A percentile compares a stretch with the other conserved stretches of the same genome.
These are phyloP conservation scores for Aphelocoma coerulescens DNA, from an alignment of 2,113 vertebrate genomes.

Conservation along the genomic window DNA sequence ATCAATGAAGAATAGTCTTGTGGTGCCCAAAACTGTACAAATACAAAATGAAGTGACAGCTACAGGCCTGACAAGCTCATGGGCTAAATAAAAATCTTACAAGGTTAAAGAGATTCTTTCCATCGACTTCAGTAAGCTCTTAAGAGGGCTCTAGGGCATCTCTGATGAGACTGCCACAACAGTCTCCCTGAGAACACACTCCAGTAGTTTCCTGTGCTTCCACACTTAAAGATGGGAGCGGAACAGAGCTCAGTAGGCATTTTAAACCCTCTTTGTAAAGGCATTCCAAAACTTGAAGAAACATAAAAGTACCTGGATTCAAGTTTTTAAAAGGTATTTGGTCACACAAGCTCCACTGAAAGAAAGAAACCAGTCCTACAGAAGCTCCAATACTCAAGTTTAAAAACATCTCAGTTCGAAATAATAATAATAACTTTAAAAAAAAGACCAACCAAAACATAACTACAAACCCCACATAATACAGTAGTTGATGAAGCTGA, in stretches of 20 bases:
- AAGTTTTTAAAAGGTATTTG: neutral
- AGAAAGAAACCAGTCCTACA: neutral
- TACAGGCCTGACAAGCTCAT: neutral
- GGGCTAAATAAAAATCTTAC: constrained; percentile 39
- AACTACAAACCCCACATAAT: too few species aligned
- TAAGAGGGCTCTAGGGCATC: neutral
- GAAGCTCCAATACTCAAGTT: neutral
- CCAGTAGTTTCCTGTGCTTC: neutral
- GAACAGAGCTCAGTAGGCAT: neutral
- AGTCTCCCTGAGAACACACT: neutral
- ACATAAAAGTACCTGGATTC: neutral
- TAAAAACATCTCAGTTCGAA: neutral
- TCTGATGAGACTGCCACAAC: neutral
- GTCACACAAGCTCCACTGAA: neutral
- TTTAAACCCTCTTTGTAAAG: neutral
- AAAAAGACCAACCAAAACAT: neutral
- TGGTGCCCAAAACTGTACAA: neutral
- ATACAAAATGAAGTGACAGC: constrained; percentile 16
- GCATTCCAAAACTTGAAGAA: neutral
- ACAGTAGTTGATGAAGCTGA: neutral
- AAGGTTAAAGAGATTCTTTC: constrained; percentile 40
- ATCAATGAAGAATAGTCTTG: neutral
- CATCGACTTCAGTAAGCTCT: neutral
- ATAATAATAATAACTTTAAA: neutral
- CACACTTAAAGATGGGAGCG: neutral